Base-by-base conservation (phyloP, 2,797 vertebrate genomes). In the Micromesistius poutassou region DNA sequence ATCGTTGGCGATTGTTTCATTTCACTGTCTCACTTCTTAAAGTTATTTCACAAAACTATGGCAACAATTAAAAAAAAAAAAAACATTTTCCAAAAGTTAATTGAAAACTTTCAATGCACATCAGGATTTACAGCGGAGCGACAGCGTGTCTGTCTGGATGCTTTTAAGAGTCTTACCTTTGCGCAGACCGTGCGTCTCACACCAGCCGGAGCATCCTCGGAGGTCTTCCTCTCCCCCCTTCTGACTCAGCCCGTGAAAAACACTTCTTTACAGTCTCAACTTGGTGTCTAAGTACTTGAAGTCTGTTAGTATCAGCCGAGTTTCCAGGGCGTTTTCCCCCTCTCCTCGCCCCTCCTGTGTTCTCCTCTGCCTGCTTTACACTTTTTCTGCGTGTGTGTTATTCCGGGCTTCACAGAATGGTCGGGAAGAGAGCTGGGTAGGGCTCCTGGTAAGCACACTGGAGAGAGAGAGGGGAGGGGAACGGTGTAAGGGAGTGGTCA, bases 401-500 rank as follows among this genome's bases (percentile, higher is more conserved):
- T 83, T 93, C 91, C 88, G 86, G 90, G 91, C 92, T 94, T 90
- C 90, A 88, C 89, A 93, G 91, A 95, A 93, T 94, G 93, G 90
- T 88, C 86, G 87, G 84, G 86, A 68, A 82, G 81, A 77, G 87
- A 86, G 81, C 76, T 87, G 91, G 88, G 90, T 89, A 89, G 87
- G 89, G 89, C 90, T 94, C 91, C 92, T 94, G 89, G 81, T 55
- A 6, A 46, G 42, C 42, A 46, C 42, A 19, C 87, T 87, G n/a
- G n/a, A 81, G 86, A 89, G 84, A 89, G 88, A 93, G 91, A 89
- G 93, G 91, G 89, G 82, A 87, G 88, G 88, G 84, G 80, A 87
- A 76, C 74, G 28, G 84, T 83, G 82, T 9, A 73, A 90, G 91
- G 94, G 94, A 93, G 94, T 94, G 93, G 94, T 87, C 89, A 84